A percentile compares a stretch with the other conserved stretches of the same genome.
Conservation (phyloP, 1,140 invertebrate genomes). For the Hesperophylax magnus region DNA sequence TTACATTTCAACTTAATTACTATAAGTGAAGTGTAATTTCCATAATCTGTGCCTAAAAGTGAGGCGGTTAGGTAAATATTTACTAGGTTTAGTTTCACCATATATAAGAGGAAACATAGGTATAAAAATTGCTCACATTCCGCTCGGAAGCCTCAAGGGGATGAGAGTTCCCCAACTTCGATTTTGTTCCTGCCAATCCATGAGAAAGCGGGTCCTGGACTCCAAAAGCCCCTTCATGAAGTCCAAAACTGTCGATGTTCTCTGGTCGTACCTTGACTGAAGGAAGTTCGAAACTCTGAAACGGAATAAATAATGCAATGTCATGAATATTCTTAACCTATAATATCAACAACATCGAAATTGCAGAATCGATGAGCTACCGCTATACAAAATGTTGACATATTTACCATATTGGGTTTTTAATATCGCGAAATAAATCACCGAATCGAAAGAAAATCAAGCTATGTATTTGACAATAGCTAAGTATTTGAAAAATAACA, state of each 20-base stretch:
- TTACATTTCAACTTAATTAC: no score
- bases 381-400: no score
- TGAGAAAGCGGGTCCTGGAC: slow-evolving; percentile 69
- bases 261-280: slow-evolving; percentile 66
- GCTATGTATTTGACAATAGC: no score
- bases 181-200: slow-evolving; percentile 64
- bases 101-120: neutral
- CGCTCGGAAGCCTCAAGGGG: slow-evolving; percentile 66
- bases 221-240: slow-evolving; percentile 68
- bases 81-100: no score
- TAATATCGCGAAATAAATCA: no score
- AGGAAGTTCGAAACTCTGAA: slow-evolving; percentile 73
- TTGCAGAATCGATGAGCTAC: no score
- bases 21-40: no score
- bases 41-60: no score
- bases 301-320: slow-evolving; percentile 54
- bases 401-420: no score
- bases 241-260: slow-evolving; percentile 35
- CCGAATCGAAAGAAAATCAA: no score
- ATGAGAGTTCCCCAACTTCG: slow-evolving; percentile 63
- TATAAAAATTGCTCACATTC: slow-evolving; percentile 65
- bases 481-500: no score
- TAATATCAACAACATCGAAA: neutral
- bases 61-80: no score
- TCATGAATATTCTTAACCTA: slow-evolving; percentile 37